Conservation (phyloP, 2,888 invertebrate species). For the Pyrrhopygopsis socrates region DNA sequence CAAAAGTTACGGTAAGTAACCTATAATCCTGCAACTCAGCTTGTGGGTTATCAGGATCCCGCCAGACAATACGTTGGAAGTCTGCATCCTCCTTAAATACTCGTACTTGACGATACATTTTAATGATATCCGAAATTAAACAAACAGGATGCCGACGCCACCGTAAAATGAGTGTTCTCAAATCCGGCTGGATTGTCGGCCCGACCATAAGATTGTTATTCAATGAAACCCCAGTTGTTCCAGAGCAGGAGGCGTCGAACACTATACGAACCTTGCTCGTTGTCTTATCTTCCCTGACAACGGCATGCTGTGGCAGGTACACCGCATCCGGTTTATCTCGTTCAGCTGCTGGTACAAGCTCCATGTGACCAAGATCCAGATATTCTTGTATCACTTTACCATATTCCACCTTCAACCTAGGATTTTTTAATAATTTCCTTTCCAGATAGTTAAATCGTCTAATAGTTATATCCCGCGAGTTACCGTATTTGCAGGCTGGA, state of each 20-base stretch:
- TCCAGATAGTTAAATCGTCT: slow-evolving; percentile 57
- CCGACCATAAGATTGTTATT: slow-evolving; percentile 83
- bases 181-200: slow-evolving; percentile 82
- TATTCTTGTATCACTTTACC: slow-evolving; percentile 75
- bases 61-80: slow-evolving; percentile 80
- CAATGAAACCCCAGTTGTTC: slow-evolving; percentile 77
- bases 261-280: slow-evolving; percentile 85
- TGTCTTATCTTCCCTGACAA: slow-evolving; percentile 80
- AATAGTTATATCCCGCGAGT: slow-evolving; percentile 46
- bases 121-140: slow-evolving; percentile 84
- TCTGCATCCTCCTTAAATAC: slow-evolving; percentile 78
- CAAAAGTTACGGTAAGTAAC: slow-evolving; percentile 84
- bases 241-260: slow-evolving; percentile 81
- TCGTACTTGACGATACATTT: slow-evolving; percentile 87
- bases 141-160: slow-evolving; percentile 81
- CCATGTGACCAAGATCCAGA: slow-evolving; percentile 69
- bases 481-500: slow-evolving; percentile 41
- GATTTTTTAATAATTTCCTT: slow-evolving; percentile 47
- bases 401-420: slow-evolving; percentile 65
- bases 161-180: slow-evolving; percentile 83
- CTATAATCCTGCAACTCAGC: slow-evolving; percentile 70
- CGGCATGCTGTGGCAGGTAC: slow-evolving; percentile 86
- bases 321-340: slow-evolving; percentile 34
- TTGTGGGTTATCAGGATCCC: slow-evolving; percentile 32
- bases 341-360: slow-evolving; percentile 48